A percentile compares a stretch with the other conserved stretches of the same genome.
phyloP scores from a whole-genome alignment of 2,797 vertebrate genomes.

The Crocodylus rhombifer region DNA sequence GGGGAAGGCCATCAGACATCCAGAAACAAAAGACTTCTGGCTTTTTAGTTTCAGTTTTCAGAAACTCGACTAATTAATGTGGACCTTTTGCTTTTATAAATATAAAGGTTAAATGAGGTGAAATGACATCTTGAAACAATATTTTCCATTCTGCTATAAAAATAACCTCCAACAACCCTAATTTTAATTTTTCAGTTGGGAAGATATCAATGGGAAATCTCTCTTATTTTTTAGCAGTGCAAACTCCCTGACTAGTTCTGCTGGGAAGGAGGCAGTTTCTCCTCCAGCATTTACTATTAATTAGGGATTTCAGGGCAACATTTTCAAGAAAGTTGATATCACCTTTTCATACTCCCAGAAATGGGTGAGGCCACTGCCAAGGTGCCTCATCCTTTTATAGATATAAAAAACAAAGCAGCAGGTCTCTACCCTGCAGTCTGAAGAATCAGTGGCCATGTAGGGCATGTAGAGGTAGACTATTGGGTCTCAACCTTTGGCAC shows the following conservation, averaged over 20 bases:
- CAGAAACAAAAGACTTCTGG: background rate
- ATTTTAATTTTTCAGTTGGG: background rate
- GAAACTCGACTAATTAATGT: too few relatives aligned
- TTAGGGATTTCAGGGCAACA: background rate
- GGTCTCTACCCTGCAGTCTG: background rate
- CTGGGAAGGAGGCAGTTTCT: background rate
- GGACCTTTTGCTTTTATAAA: too few relatives aligned
- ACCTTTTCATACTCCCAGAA: background rate
- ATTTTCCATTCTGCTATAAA: background rate
- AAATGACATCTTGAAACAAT: background rate
- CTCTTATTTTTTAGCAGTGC: background rate
- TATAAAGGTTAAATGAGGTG: too few relatives aligned
- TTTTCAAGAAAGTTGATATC: rapidly evolving
- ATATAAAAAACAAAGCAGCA: background rate
- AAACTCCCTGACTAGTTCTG: background rate
- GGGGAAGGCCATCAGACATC: background rate
- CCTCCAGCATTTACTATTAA: background rate
- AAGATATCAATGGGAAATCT: background rate
- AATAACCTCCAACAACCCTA: background rate
- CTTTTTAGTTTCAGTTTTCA: background rate
- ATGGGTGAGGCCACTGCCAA: background rate
- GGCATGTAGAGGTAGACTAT: background rate
- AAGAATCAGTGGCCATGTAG: background rate
- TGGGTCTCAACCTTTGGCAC: too few relatives aligned
- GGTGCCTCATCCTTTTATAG: background rate